These are phyloP conservation scores for Craseonycteris thonglongyai DNA, from an alignment of 2,113 vertebrate species.

Conservation along the genomic window DNA sequence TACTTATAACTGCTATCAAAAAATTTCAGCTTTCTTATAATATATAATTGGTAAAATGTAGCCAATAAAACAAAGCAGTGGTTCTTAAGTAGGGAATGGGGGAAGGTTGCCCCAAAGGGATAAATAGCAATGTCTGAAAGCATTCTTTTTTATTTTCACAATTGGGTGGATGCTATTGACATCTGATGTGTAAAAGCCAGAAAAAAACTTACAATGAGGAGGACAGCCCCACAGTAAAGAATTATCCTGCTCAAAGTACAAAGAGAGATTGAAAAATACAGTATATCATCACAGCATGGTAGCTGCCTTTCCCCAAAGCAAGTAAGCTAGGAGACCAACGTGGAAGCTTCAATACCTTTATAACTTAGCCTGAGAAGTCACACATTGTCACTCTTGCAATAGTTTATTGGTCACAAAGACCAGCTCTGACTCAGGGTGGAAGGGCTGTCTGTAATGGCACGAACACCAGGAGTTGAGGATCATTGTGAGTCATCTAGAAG, in stretches of 20 bases:
- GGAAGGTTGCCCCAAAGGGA: not conserved
- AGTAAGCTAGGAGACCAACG: not conserved
- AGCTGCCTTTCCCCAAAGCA: not conserved
- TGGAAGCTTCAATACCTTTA: not conserved
- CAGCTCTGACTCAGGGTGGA: not conserved
- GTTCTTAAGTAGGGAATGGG: not conserved
- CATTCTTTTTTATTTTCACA: not conserved
- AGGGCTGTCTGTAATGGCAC: not conserved
- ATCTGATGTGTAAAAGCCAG: not conserved
- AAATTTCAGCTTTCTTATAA: not conserved
- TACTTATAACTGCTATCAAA: not conserved
- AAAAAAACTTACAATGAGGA: not conserved
- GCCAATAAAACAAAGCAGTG: not conserved
- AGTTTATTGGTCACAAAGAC: not conserved
- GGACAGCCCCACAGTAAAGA: not conserved
- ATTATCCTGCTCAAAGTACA: not conserved
- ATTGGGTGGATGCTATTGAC: not conserved
- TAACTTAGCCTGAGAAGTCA: not conserved
- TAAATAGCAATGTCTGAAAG: not conserved
- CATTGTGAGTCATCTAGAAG: not conserved
- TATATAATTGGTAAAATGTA: not conserved
- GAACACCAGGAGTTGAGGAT: not conserved
- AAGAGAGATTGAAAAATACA: not conserved
- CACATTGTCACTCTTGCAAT: not conserved
- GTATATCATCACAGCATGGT: rapidly evolving